phyloP scores from a whole-genome alignment of 2,797 vertebrate species.

The Labeo calbasu region DNA sequence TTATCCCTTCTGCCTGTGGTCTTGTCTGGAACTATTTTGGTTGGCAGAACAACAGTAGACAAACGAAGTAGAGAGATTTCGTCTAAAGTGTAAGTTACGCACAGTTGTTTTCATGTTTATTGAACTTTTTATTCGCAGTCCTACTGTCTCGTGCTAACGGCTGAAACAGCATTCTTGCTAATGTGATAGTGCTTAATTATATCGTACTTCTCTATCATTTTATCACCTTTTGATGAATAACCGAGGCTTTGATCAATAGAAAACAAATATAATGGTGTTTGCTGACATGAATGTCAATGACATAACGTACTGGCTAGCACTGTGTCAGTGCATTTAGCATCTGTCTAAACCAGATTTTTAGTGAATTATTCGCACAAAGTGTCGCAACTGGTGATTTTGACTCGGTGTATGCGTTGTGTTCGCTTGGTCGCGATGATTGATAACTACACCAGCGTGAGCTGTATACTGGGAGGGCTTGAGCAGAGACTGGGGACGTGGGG shows the following conservation, averaged over 20 bases:
- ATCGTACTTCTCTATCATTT: not conserved
- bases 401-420: slow-evolving; percentile 55
- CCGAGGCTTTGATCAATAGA: not conserved
- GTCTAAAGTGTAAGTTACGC: not conserved
- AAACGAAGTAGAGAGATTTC: not conserved
- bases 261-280: not conserved
- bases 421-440: slow-evolving; percentile 93
- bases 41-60: not conserved
- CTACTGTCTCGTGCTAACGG: not conserved
- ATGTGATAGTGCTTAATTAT: not conserved
- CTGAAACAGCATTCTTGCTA: not conserved
- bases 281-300: not conserved
- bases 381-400: slow-evolving; percentile 26
- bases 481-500: slow-evolving; percentile 88
- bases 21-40: not conserved
- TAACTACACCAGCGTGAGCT: slow-evolving; percentile 93
- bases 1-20: not conserved
- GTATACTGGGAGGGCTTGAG: slow-evolving; percentile 86
- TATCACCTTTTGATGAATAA: not conserved
- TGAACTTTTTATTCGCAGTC: not conserved
- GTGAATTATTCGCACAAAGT: not conserved
- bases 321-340: not conserved
- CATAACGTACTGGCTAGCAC: not conserved
- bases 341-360: not conserved
- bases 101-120: not conserved